A percentile compares a stretch with the other conserved stretches of the same genome.
Conservation (phyloP, 2,888 invertebrate genomes). For the Gandaritis pyraliata region DNA sequence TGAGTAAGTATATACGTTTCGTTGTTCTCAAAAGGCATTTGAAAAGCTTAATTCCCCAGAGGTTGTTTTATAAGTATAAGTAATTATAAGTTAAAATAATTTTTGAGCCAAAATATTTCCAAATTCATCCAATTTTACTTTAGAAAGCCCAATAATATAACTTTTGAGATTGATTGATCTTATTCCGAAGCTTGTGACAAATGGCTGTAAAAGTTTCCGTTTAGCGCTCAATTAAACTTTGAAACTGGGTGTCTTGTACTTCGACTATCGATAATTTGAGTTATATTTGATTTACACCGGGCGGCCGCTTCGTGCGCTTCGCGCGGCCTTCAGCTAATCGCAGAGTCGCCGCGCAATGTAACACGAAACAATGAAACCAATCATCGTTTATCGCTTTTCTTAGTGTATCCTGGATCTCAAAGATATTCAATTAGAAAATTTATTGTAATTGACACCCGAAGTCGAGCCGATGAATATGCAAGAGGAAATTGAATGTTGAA, state of each 20-base stretch:
- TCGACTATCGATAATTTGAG: no score
- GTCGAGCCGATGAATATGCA: constrained; percentile 32
- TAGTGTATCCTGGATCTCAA: constrained; percentile 28
- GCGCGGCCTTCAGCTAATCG: no score
- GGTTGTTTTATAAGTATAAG: no score
- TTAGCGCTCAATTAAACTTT: constrained; percentile 56
- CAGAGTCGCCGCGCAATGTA: no score
- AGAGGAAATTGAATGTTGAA: constrained; percentile 25
- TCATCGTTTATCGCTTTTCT: no score
- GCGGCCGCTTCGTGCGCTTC: no score
- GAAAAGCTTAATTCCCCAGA: no score
- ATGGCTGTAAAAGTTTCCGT: constrained; percentile 49
- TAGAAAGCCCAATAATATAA: constrained; percentile 24
- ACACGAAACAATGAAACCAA: no score
- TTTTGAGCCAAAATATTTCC: background rate
- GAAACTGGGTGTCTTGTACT: constrained; percentile 25
- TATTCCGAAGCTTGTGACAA: constrained; percentile 46
- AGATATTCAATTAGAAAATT: constrained; percentile 54
- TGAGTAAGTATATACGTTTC: no score
- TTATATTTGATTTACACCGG: no score
- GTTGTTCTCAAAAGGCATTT: no score
- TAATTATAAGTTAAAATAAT: no score
- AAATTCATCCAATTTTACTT: background rate
- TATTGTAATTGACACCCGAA: constrained; percentile 55
- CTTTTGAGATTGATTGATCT: constrained; percentile 41